A percentile compares a stretch with the other conserved stretches of the same genome.
Evolutionary conservation across 1,140 invertebrate genomes (phyloP).

Genomic region (Microvelia longipes): DNA sequence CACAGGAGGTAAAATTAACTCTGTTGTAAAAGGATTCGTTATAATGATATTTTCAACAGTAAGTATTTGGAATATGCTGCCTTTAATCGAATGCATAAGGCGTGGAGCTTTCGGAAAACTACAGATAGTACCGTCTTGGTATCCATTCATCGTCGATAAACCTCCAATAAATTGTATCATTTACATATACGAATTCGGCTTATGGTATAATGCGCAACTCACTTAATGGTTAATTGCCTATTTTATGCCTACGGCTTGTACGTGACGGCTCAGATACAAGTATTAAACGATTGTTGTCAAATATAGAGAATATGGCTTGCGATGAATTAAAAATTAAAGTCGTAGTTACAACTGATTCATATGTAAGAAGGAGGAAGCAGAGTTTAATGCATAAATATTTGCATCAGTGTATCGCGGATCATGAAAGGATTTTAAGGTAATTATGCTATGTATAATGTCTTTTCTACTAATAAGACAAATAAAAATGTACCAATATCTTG

Average conservation of each 20-base stretch:
- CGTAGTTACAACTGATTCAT: neutral
- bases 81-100: slow-evolving; percentile 9
- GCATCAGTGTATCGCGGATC: slow-evolving; percentile 12
- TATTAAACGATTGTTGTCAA: slow-evolving; percentile 7
- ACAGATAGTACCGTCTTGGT: slow-evolving; percentile 11
- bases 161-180: slow-evolving; percentile 8
- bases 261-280: slow-evolving; percentile 9
- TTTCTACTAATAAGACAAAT: no score
- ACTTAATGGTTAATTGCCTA: slow-evolving; percentile 15
- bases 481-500: no score
- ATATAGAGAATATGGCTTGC: slow-evolving; percentile 7
- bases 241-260: slow-evolving; percentile 9
- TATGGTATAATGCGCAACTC: slow-evolving; percentile 15
- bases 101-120: neutral
- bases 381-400: slow-evolving; percentile 7
- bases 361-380: neutral
- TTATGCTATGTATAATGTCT: no score
- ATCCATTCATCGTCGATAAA: neutral
- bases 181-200: slow-evolving; percentile 14
- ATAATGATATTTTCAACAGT: slow-evolving; percentile 15
- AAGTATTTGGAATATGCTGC: slow-evolving; percentile 12
- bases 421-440: slow-evolving; percentile 11
- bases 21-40: slow-evolving; percentile 7
- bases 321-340: neutral
- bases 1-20: neutral